Base-by-base conservation (phyloP, 2,113 vertebrate species). In the Opisthocomus hoazin region DNA sequence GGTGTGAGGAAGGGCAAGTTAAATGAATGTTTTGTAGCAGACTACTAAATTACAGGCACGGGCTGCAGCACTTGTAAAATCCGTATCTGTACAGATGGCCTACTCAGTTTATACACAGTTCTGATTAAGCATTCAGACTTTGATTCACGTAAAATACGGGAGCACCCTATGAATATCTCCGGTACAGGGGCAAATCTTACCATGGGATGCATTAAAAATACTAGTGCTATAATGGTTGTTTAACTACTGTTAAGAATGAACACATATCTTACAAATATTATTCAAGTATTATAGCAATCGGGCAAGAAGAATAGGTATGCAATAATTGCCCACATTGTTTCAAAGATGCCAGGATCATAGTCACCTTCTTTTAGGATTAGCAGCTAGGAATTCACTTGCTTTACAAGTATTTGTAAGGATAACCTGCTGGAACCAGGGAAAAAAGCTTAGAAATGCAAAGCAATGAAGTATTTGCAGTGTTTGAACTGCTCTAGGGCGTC, bases 11-110 rank as follows among this genome's bases (percentile, higher is more conserved):
- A 97, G n/a, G 66, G 95, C 89, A 91, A 78, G 95, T 97, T 97
- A 97, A 98, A 98, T 37, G 96, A 97, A 95, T 96, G 97, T 81
- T 94, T 68, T 76, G 89, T 81, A 87, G 77, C 89, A 94, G 50
- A 74, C 39, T 37, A 77, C 37, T 76, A 93, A 89, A 79, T 83
- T 53, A 83, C 74, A 87, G 66, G 77, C 77, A 89, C 8, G 63
- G 87, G n/a, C 69, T 60, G 51, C 5, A 11, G 70, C 89, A 79
- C 50, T 87, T 63, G 41, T 51, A 79, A 92, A 95, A 92, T 89
- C 83, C 34, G 0, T 58, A 61, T 74, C 81, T 57, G 63, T 89
- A 75, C 70, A 89, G 92, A 79, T 68, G 88, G 81, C 51, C 46
- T 75, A 24, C 26, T 58, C 46, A 27, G 26, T 41, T 80, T 39